phyloP scores from a whole-genome alignment of 2,113 vertebrate genomes.

The Fukomys damarensis region DNA sequence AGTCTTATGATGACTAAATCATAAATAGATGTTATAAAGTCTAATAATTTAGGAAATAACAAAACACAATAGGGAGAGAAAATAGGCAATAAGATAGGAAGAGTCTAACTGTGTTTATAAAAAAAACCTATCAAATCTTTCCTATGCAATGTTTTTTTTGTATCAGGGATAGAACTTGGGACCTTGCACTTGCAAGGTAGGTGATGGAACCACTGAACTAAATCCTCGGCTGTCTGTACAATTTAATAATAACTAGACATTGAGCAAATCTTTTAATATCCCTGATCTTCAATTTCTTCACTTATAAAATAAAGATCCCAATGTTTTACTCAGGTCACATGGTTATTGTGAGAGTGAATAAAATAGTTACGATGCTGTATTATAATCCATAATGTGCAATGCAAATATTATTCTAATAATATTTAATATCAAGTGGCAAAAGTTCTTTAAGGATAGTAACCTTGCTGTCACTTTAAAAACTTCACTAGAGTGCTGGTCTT shows the following conservation, averaged over 20 bases:
- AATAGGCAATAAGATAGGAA: slow-evolving; percentile 48
- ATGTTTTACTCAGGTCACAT: slow-evolving; percentile 24
- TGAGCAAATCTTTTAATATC: slow-evolving; percentile 31
- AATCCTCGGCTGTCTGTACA: no score
- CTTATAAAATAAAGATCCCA: slow-evolving; percentile 4
- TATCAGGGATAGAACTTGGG: no score
- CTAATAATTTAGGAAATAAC: slow-evolving; percentile 62
- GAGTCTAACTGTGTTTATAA: slow-evolving; percentile 41
- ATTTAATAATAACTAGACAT: slow-evolving; percentile 1
- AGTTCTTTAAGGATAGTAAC: not conserved
- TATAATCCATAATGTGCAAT: slow-evolving; percentile 29
- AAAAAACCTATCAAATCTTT: slow-evolving; percentile 30
- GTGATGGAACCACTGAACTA: no score
- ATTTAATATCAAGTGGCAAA: not conserved
- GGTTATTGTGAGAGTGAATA: not conserved
- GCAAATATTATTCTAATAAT: slow-evolving; percentile 1
- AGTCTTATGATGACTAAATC: slow-evolving; percentile 26
- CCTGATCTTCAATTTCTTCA: slow-evolving; percentile 32
- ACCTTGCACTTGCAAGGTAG: no score
- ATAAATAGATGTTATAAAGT: slow-evolving; percentile 38
- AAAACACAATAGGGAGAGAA: slow-evolving; percentile 39
- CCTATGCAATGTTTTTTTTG: no score
- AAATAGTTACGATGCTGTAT: not conserved
- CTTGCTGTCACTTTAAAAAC: slow-evolving; percentile 1
- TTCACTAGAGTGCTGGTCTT: not conserved